Percentiles rank a stretch among this genome's conserved stretches.
Conservation (phyloP, 2,113 vertebrate species). For the Melanocharis versteri region DNA sequence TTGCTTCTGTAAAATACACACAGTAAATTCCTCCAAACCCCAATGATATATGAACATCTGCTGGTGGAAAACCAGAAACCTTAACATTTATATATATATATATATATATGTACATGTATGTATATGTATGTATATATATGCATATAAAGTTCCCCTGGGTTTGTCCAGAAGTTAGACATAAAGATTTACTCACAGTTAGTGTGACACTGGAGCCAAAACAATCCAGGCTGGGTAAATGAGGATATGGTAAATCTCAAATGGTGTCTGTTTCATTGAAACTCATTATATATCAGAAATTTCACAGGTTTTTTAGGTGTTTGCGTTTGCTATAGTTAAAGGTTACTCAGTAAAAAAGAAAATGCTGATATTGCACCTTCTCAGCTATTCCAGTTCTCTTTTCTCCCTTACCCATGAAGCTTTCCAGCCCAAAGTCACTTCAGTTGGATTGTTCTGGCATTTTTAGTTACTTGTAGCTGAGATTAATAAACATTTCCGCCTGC, state of each 20-base stretch:
- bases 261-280: not conserved
- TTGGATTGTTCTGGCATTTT: not conserved
- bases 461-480: not conserved
- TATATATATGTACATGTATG: not conserved
- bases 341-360: not conserved
- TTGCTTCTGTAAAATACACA: not conserved
- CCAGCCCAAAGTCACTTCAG: not conserved
- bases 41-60: not conserved
- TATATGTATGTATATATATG: not conserved
- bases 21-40: not conserved
- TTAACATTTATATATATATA: not conserved
- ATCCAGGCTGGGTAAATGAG: not conserved
- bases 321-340: not conserved
- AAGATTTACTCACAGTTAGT: not conserved
- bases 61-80: not conserved
- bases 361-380: not conserved
- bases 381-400: not conserved
- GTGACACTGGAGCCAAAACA: not conserved
- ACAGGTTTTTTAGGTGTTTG: not conserved
- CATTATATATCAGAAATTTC: not conserved
- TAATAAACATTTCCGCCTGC: not conserved
- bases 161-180: not conserved
- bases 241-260: not conserved
- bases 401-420: not conserved
- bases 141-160: not conserved